Percentiles rank a stretch among this genome's conserved stretches.
Conservation (phyloP, 30 jellyfish, hydroid and myxozoan species). For the Calvadosia cruxmelitensis region DNA sequence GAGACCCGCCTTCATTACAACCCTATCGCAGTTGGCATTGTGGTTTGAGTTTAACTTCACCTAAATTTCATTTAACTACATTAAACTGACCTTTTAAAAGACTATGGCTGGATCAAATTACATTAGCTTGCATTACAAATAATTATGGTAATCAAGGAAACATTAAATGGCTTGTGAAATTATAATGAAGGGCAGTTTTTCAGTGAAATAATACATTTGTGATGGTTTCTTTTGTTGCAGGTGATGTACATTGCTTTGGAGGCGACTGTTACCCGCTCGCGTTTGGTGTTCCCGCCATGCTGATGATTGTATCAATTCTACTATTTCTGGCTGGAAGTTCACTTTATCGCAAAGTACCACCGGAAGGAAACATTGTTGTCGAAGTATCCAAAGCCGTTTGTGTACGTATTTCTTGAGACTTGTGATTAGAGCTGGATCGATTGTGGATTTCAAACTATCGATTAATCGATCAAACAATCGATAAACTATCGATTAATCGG, state of each 20-base stretch:
- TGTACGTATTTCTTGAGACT: conserved; percentile 35
- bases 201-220: not conserved
- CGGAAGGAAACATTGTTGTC: conserved; percentile 93
- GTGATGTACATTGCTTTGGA: conserved; percentile 98
- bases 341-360: conserved; percentile 73
- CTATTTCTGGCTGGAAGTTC: conserved; percentile 79
- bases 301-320: conserved; percentile 77
- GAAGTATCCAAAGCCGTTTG: conserved; percentile 86
- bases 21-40: too few species aligned
- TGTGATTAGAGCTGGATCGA: too few species aligned
- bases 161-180: too few species aligned
- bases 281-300: conserved; percentile 97
- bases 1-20: too few species aligned
- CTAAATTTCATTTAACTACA: too few species aligned
- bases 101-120: not conserved
- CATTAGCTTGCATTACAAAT: not conserved
- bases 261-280: conserved; percentile 96
- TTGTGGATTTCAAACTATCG: too few species aligned
- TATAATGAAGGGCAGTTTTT: too few species aligned
- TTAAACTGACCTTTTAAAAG: not conserved
- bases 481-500: too few species aligned
- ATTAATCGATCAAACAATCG: too few species aligned
- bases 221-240: conserved; percentile 15
- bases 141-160: too few species aligned
- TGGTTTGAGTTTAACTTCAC: too few species aligned